phyloP scores from a whole-genome alignment of 2,888 invertebrate genomes.

The Agriopis marginaria region DNA sequence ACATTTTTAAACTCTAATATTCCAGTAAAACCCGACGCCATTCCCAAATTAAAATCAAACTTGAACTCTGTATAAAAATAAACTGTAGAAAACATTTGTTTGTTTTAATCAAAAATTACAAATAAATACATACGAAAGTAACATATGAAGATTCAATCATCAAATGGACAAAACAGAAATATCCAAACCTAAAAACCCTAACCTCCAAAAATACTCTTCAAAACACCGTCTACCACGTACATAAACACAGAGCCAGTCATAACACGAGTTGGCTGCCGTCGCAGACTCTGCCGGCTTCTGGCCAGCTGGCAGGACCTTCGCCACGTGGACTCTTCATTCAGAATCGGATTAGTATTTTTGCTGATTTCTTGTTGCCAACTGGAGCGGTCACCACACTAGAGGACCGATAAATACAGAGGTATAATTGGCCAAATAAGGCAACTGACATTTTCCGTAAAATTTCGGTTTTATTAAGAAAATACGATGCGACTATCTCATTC shows the following conservation, averaged over 20 bases:
- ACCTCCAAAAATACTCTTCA: slow-evolving; percentile 31
- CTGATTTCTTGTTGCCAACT: slow-evolving; percentile 56
- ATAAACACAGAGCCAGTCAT: slow-evolving; percentile 59
- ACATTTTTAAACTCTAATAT: no score
- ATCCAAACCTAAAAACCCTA: slow-evolving; percentile 29
- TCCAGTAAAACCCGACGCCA: no score
- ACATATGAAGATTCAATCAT: no score
- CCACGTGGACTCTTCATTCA: slow-evolving; percentile 56
- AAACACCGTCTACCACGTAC: slow-evolving; percentile 23
- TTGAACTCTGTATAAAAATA: no score
- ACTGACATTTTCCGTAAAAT: background rate
- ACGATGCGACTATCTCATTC: no score
- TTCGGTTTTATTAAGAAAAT: no score
- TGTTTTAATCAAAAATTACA: no score
- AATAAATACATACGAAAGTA: no score
- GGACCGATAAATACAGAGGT: background rate
- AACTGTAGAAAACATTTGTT: no score
- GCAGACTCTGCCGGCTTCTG: slow-evolving; percentile 56
- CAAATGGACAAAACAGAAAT: background rate
- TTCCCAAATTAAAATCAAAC: no score
- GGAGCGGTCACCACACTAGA: slow-evolving; percentile 18
- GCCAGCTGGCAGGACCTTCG: slow-evolving; percentile 73
- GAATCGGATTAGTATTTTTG: slow-evolving; percentile 38
- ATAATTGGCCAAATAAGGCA: background rate
- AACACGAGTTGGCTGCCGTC: slow-evolving; percentile 67